phyloP scores from a whole-genome alignment of 2,113 vertebrate genomes.

The Sinocyclocheilus anshuiensis region DNA sequence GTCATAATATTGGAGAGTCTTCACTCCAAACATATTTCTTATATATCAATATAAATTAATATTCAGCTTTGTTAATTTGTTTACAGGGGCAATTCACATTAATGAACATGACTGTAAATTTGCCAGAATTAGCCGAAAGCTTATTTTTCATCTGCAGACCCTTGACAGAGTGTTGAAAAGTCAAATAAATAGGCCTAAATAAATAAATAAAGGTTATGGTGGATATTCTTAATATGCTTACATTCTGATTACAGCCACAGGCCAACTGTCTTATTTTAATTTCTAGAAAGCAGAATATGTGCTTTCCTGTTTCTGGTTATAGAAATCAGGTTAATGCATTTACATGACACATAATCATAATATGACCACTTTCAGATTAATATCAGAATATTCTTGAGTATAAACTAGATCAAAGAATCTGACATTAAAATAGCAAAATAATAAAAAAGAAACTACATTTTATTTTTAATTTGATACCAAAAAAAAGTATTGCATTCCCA shows the following conservation, averaged over 20 bases:
- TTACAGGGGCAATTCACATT: no score
- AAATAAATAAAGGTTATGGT: not conserved
- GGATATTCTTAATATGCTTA: not conserved
- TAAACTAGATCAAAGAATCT: not conserved
- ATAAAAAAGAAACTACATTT: not conserved
- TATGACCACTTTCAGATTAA: not conserved
- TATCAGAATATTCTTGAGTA: not conserved
- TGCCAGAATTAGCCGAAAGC: no score
- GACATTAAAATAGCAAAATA: not conserved
- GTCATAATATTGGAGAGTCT: no score
- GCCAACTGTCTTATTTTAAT: not conserved
- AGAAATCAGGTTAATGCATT: slow-evolving; percentile 9
- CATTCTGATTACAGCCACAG: no score
- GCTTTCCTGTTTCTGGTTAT: not conserved
- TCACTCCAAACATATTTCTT: no score
- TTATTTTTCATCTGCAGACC: no score
- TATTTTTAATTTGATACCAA: not conserved
- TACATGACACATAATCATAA: not conserved
- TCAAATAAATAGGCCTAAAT: not conserved
- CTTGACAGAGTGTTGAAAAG: not conserved
- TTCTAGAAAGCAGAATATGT: not conserved
- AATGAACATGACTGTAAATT: no score
- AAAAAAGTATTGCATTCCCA: not conserved
- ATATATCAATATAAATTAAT: no score
- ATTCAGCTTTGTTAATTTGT: no score